Evolutionary conservation across 1,140 invertebrate genomes (phyloP), one percentile per base, ranked within the genome.

Genomic region (Melanaphis sacchari): DNA sequence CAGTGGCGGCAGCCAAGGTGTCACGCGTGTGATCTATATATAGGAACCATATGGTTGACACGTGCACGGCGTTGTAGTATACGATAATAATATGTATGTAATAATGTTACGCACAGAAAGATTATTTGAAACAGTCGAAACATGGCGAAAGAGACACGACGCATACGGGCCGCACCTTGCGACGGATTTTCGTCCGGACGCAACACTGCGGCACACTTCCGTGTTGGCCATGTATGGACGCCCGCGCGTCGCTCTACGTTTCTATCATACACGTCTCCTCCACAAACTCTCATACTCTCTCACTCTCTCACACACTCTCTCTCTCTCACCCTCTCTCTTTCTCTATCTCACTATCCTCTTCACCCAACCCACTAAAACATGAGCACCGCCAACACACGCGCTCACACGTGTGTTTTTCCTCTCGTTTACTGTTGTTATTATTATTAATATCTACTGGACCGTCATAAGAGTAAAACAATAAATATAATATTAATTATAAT

Each of bases 41-140:
- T 90, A 90, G 89, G 40, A 26, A 66, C 89, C 89, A 90, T 54
- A 90, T 90, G 89, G 89, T 66, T 15, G 89, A 90, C 89, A 90
- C 89, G 89, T 90, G 89, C 89, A n/a, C 43, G 31, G 87, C 87
- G 18, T 46, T 46, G 38, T 43, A 31, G 84, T 31, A 41, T 38
- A 24, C 82, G 24, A 38, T 38, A 26, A 38, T 38, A 26, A 49
- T 81, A 81, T n/a, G n/a, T 38, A 76, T 82, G 76, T 82, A 82
- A 82, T 82, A 38, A 82, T 82, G 36, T 38, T 82, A 82, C 36
- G 22, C 76, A 24, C 36, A 2, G 76, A 81, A 38, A 41, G 38
- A 84, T 24, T 41, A 21, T 66, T 66, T 3, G 82, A 85, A 31
- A 87, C 40, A 31, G 84, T 43, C 38, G 76, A 24, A 82, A 82